phyloP scores from a whole-genome alignment of 2,888 invertebrate species.

The Nephrotoma appendiculata region DNA sequence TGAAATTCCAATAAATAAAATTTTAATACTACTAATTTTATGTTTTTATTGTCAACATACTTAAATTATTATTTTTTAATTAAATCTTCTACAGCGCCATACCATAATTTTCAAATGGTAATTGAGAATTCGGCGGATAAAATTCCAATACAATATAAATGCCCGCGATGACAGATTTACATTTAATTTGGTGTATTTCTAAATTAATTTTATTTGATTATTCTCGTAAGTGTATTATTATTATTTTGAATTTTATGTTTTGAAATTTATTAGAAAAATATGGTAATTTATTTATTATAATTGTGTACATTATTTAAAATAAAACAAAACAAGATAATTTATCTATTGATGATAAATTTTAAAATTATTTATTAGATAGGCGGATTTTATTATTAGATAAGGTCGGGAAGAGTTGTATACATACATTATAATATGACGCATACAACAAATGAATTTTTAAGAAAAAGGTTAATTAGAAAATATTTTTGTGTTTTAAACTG shows the following conservation, averaged over 20 bases:
- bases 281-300: not conserved
- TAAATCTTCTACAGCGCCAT: not conserved
- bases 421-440: not conserved
- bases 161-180: not conserved
- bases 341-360: not conserved
- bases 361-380: not conserved
- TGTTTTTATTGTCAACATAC: not conserved
- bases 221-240: not conserved
- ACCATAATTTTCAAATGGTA: not conserved
- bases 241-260: not conserved
- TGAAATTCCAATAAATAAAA: not conserved
- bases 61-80: not conserved
- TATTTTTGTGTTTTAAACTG: not conserved
- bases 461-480: not conserved
- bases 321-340: not conserved
- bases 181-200: not conserved
- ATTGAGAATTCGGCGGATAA: not conserved
- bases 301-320: not conserved
- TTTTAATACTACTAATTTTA: not conserved
- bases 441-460: not conserved
- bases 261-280: not conserved
- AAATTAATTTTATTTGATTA: not conserved
- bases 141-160: not conserved
- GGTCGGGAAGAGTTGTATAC: not conserved
- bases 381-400: not conserved